Conservation (phyloP, 2,797 vertebrate genomes). For the Danio tinwini region DNA sequence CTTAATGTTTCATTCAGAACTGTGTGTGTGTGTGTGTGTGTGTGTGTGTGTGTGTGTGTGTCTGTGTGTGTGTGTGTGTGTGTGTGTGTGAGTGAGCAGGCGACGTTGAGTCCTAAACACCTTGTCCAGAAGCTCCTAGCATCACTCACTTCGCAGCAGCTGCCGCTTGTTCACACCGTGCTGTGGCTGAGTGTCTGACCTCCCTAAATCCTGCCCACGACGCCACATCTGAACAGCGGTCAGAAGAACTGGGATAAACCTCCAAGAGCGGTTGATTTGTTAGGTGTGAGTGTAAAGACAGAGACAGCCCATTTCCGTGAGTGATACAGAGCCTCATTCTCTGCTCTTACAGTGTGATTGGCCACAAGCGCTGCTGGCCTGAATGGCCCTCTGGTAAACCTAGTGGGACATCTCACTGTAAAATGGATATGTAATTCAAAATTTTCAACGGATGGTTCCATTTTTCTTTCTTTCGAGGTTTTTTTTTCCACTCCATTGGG, state of each 20-base stretch:
- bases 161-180: conserved; percentile 62
- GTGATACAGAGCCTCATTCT: conserved; percentile 36
- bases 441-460: conserved; percentile 43
- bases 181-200: conserved; percentile 53
- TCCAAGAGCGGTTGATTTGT: conserved; percentile 63
- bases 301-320: conserved; percentile 56
- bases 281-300: conserved; percentile 58
- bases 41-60: conserved; percentile 49
- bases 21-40: conserved; percentile 44
- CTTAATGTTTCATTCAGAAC: conserved; percentile 37
- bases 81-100: conserved; percentile 49
- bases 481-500: conserved; percentile 42
- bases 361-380: conserved; percentile 5
- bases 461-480: conserved; percentile 42
- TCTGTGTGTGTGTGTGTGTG: conserved; percentile 46
- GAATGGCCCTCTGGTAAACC: conserved; percentile 36
- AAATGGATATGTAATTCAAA: conserved; percentile 42
- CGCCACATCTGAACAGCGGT: conserved; percentile 48
- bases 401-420: conserved; percentile 29
- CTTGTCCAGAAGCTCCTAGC: conserved; percentile 56
- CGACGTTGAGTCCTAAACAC: conserved; percentile 61
- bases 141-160: conserved; percentile 60
- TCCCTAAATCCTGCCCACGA: conserved; percentile 30
- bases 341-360: conserved; percentile 15
- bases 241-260: conserved; percentile 42